These are phyloP conservation scores for Folsomia manolachei DNA, from an alignment of 2,888 invertebrate species.

Conservation along the genomic window DNA sequence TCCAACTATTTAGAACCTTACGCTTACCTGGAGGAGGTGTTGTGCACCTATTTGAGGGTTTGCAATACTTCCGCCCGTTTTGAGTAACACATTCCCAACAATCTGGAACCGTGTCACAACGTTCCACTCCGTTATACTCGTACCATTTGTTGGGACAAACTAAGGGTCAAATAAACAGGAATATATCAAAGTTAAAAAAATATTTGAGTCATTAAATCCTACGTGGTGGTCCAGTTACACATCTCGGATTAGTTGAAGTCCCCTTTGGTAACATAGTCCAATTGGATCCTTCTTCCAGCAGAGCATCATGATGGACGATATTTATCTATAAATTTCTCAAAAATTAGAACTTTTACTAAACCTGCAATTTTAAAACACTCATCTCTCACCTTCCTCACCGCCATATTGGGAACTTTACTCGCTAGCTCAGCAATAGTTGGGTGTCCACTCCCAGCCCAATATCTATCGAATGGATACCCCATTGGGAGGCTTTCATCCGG, in stretches of 20 bases:
- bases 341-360: too few relatives aligned
- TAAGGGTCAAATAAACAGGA: too few relatives aligned
- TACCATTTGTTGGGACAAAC: too few relatives aligned
- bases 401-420: neutral
- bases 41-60: too few relatives aligned
- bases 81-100: neutral
- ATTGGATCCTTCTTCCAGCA: neutral
- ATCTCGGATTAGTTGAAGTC: neutral
- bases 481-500: neutral
- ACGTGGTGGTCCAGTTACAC: neutral
- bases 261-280: neutral
- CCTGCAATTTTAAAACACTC: neutral
- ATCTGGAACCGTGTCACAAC: neutral
- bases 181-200: too few relatives aligned
- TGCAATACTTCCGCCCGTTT: too few relatives aligned
- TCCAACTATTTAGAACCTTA: too few relatives aligned
- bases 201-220: too few relatives aligned
- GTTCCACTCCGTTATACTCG: neutral
- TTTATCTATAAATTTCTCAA: neutral
- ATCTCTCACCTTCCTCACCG: neutral
- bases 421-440: neutral
- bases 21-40: too few relatives aligned
- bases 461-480: neutral
- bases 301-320: neutral
- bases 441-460: too few relatives aligned